Conservation (phyloP, 2,113 vertebrate species). For the Pholis gunnellus region DNA sequence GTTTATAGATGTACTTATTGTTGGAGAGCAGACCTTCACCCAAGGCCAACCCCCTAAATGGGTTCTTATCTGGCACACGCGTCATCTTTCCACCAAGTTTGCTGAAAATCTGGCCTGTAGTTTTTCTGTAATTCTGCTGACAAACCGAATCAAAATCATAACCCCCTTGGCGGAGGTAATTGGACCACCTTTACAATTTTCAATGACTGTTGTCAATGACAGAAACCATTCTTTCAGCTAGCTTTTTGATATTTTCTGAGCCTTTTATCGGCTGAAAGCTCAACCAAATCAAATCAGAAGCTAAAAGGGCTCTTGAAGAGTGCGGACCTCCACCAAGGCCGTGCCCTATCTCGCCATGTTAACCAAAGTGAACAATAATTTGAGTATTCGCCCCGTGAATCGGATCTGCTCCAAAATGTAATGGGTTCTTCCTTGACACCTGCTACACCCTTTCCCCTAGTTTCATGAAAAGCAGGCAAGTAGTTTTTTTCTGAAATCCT, state of each 20-base stretch:
- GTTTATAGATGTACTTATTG: not conserved
- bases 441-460: not conserved
- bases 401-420: not conserved
- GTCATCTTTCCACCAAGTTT: not conserved
- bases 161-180: not conserved
- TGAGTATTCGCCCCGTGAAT: not conserved
- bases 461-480: not conserved
- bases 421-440: not conserved
- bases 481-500: not conserved
- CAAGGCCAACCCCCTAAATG: not conserved
- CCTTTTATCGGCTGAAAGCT: constrained; percentile 7
- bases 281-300: constrained; percentile 3
- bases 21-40: not conserved
- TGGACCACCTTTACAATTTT: no score
- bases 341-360: not conserved
- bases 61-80: no score
- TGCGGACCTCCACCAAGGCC: not conserved
- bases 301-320: not conserved
- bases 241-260: not conserved
- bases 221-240: not conserved
- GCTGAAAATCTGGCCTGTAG: not conserved
- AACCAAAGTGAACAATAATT: not conserved
- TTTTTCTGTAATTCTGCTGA: not conserved
- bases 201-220: not conserved
- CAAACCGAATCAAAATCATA: not conserved